phyloP scores from a whole-genome alignment of 1,140 invertebrate species.

The Sitodiplosis mosellana region DNA sequence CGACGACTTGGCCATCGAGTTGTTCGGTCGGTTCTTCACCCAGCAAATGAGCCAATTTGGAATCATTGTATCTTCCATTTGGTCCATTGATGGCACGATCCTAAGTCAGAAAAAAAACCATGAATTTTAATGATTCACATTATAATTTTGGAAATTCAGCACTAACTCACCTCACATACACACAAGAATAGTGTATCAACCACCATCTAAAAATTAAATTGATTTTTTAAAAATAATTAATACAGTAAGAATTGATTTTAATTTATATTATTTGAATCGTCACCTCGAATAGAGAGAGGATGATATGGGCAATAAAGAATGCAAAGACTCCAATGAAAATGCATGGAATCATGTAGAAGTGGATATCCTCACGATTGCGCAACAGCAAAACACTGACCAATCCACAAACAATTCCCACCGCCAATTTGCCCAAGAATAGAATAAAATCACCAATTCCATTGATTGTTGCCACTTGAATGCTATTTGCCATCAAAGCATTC shows the following conservation, averaged over 20 bases:
- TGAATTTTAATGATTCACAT: not conserved
- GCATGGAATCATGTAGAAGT: conserved; percentile 72
- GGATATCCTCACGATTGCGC: conserved; percentile 45
- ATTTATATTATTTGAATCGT: conserved; percentile 8
- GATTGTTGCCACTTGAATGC: conserved; percentile 72
- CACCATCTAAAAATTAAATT: conserved; percentile 58
- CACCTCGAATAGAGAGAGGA: conserved; percentile 87
- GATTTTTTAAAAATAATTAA: too few species aligned
- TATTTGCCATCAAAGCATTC: conserved; percentile 62
- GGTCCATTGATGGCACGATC: conserved; percentile 29
- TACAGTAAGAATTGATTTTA: not conserved
- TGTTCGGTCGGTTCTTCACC: conserved; percentile 20
- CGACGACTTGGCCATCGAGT: conserved; percentile 13
- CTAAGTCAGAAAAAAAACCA: not conserved
- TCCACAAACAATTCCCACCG: conserved; percentile 58
- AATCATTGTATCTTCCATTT: conserved; percentile 42
- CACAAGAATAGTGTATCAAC: conserved; percentile 89
- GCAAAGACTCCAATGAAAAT: conserved; percentile 74
- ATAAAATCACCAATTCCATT: conserved; percentile 91
- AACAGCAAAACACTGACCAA: conserved; percentile 53
- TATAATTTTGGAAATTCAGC: not conserved
- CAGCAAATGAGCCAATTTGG: conserved; percentile 38
- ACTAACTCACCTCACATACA: conserved; percentile 70
- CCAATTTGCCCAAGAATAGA: conserved; percentile 68
- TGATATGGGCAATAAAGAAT: conserved; percentile 83